Percentiles rank a stretch among this genome's conserved stretches.
phyloP scores from a whole-genome alignment of 1,140 invertebrate species.

The Portunus trituberculatus region DNA sequence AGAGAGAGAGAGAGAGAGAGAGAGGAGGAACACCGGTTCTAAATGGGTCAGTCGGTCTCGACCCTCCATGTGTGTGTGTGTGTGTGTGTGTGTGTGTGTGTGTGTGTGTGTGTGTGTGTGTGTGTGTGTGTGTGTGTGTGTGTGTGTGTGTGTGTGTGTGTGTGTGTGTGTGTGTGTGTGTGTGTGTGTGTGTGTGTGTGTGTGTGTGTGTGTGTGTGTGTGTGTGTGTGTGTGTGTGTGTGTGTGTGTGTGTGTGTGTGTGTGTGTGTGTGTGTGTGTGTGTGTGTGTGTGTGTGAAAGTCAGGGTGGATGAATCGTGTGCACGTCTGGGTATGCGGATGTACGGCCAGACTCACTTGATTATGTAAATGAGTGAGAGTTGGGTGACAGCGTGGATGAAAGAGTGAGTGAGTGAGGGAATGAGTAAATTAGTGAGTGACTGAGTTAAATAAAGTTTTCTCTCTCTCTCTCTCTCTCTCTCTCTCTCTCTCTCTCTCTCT shows the following conservation, averaged over 20 bases:
- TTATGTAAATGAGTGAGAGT: too few species aligned
- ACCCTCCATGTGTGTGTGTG: slow-evolving; percentile 18
- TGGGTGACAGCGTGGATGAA: too few species aligned
- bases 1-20: not conserved
- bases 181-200: slow-evolving; percentile 43
- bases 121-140: slow-evolving; percentile 43
- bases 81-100: slow-evolving; percentile 26
- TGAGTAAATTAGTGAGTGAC: too few species aligned
- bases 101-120: slow-evolving; percentile 24
- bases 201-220: slow-evolving; percentile 34
- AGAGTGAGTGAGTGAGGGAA: too few species aligned
- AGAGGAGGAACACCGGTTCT: not conserved
- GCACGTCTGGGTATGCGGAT: not conserved
- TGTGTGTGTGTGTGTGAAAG: slow-evolving; percentile 27
- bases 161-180: slow-evolving; percentile 40
- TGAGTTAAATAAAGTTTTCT: too few species aligned
- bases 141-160: slow-evolving; percentile 41
- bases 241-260: slow-evolving; percentile 43
- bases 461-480: too few species aligned
- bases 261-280: slow-evolving; percentile 43
- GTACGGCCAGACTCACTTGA: too few species aligned
- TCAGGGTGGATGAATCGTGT: not conserved
- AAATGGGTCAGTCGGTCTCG: slow-evolving; percentile 35
- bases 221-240: slow-evolving; percentile 36
- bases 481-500: too few species aligned